Evolutionary conservation across 2,888 invertebrate genomes (phyloP), one percentile per base, ranked within the genome.

Genomic region (Diplazon laetatorius): DNA sequence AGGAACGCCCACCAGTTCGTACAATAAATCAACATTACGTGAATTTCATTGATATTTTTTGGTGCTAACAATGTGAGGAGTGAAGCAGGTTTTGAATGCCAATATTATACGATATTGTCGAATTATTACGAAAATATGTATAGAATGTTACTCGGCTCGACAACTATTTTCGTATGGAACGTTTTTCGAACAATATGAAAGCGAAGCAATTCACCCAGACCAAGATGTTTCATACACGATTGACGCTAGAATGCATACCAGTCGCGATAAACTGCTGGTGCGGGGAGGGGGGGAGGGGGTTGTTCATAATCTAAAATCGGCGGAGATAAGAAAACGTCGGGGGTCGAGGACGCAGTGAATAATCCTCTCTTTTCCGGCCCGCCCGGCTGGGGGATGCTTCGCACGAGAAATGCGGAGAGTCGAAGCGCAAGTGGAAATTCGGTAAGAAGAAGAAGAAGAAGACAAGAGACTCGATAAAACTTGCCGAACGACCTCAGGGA

Each of bases 401-500:
- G 22, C 62, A 44, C 46, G 62, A 46, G 18, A 30, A 69, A 63
- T 55, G 68, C 46, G 22, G 52, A 48, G 42, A 22, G 12, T 22
- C 18, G 63, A 35, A 57, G 46, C 48, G 65, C 10, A 65, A 46
- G 57, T 22, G 16, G 25, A 37, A 70, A 52, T 16, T 12, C 22
- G 46, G 44, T 30, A 74, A 42, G 59, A 60, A 57, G 70, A n/a
- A 55, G 52, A 37, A 18, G 46, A 71, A 42, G 50, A 71, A n/a
- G n/a, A n/a, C 6, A 2, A 6, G 6, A 52, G 76, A 71, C 66
- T 66, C 76, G 76, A 76, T 76, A 71, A 76, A 76, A 76, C 65
- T 76, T 76, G 46, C 66, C 71, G 71, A 76, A 76, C 71, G 71
- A 76, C 66, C 71, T 18, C 52, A n/a, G 69, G 62, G 69, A 74